A percentile compares a stretch with the other conserved stretches of the same genome.
phyloP scores from a whole-genome alignment of 1,140 invertebrate species.

The Neodiprion virginianus region DNA sequence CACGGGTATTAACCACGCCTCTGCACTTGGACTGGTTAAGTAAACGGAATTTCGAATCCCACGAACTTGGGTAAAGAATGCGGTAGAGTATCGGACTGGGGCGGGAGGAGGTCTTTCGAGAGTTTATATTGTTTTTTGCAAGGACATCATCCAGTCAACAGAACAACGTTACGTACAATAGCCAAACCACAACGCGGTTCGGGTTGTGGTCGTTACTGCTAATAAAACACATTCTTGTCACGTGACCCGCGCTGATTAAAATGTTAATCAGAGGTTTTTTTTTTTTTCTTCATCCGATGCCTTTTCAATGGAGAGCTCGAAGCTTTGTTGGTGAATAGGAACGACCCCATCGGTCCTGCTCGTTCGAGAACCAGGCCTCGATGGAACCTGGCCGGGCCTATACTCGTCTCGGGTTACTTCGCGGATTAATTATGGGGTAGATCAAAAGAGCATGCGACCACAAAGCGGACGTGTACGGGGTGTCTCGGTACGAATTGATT shows the following conservation, averaged over 20 bases:
- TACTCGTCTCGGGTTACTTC: slow-evolving; percentile 60
- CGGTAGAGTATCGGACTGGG: no score
- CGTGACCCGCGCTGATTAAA: slow-evolving; percentile 46
- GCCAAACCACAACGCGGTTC: no score
- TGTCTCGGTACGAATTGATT: slow-evolving; percentile 27
- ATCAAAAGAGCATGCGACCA: slow-evolving; percentile 59
- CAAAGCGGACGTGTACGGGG: slow-evolving; percentile 56
- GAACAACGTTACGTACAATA: no score
- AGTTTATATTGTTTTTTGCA: no score
- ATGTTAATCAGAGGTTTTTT: slow-evolving; percentile 53
- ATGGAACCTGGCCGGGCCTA: slow-evolving; percentile 18
- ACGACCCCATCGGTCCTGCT: slow-evolving; percentile 41
- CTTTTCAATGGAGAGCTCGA: slow-evolving; percentile 55
- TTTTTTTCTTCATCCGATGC: slow-evolving; percentile 48
- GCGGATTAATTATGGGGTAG: slow-evolving; percentile 60
- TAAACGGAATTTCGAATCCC: no score
- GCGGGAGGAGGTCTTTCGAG: no score
- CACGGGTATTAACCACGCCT: no score
- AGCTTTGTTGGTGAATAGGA: slow-evolving; percentile 50
- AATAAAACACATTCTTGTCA: no score
- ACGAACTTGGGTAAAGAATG: no score
- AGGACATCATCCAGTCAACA: no score
- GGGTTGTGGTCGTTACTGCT: no score
- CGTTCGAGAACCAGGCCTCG: slow-evolving; percentile 28
- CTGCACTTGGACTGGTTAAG: no score